These are phyloP conservation scores for Drosophila kambysellisi DNA, from an alignment of 2,888 invertebrate species.

Conservation along the genomic window DNA sequence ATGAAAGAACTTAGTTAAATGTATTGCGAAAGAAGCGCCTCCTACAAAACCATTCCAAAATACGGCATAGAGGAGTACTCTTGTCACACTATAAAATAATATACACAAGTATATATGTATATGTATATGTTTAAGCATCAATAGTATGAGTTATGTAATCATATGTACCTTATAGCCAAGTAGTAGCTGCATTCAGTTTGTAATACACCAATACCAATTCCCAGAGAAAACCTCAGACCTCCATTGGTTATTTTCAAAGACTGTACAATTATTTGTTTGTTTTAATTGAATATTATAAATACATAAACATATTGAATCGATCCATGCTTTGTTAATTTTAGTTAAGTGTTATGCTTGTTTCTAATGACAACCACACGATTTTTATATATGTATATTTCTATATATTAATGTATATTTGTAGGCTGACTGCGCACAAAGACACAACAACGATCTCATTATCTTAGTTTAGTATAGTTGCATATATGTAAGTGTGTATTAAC, in stretches of 20 bases:
- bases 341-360: slow-evolving; percentile 43
- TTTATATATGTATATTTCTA: slow-evolving; percentile 1
- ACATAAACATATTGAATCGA: slow-evolving; percentile 41
- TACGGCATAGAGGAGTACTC: slow-evolving; percentile 35
- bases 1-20: slow-evolving; percentile 34
- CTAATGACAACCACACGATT: slow-evolving; percentile 15
- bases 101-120: neutral
- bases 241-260: slow-evolving; percentile 67
- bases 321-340: slow-evolving; percentile 46
- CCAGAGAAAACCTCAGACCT: slow-evolving; percentile 68
- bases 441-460: slow-evolving; percentile 71
- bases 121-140: slow-evolving; percentile 43
- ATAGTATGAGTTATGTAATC: slow-evolving; percentile 38
- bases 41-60: slow-evolving; percentile 65
- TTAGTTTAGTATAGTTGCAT: slow-evolving; percentile 39
- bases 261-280: slow-evolving; percentile 58
- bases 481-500: slow-evolving; percentile 14
- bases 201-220: slow-evolving; percentile 43
- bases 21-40: slow-evolving; percentile 62
- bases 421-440: slow-evolving; percentile 62
- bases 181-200: slow-evolving; percentile 61
- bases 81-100: slow-evolving; percentile 36
- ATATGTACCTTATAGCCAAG: slow-evolving; percentile 76
- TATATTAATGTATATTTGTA: slow-evolving; percentile 19
- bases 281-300: slow-evolving; percentile 31